Evolutionary conservation across 2,888 invertebrate species (phyloP).

Genomic region (Ceriagrion tenellum): DNA sequence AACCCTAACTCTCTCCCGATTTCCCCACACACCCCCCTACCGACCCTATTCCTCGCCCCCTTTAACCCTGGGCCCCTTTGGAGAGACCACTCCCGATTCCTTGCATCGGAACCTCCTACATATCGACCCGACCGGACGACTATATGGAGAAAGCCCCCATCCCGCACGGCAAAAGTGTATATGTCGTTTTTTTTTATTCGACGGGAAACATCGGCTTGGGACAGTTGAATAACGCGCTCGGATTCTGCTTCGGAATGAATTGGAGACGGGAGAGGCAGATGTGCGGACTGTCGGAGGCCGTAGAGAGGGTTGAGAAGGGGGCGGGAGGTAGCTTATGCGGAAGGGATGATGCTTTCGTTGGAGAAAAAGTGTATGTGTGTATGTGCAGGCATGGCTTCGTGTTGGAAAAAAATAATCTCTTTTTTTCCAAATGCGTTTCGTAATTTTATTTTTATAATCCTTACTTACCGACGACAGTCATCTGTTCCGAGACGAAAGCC

Average conservation of each 20-base stretch:
- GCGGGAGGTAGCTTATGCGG: no score
- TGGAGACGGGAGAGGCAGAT: not conserved
- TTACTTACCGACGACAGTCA: conserved; percentile 70
- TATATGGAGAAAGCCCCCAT: not conserved
- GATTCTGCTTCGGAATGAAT: conserved; percentile 15
- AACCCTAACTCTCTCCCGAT: not conserved
- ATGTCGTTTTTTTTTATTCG: not conserved
- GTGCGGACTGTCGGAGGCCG: not conserved
- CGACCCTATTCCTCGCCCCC: not conserved
- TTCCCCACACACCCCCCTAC: not conserved
- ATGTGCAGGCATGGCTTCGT: not conserved
- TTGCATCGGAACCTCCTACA: not conserved
- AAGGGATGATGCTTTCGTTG: not conserved
- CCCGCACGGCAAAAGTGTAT: not conserved
- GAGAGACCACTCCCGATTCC: not conserved
- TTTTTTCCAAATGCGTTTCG: not conserved
- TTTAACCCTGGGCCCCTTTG: not conserved
- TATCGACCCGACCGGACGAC: not conserved
- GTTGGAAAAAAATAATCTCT: not conserved
- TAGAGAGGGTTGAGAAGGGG: not conserved
- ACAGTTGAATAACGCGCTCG: conserved; percentile 22
- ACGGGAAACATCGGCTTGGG: conserved; percentile 31
- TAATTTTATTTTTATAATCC: no score
- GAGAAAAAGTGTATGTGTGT: not conserved
- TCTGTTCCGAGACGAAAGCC: conserved; percentile 71